Evolutionary conservation across 2,797 vertebrate genomes (phyloP), one percentile per base, ranked within the genome.

Genomic region (Gadopsis bispinosus): DNA sequence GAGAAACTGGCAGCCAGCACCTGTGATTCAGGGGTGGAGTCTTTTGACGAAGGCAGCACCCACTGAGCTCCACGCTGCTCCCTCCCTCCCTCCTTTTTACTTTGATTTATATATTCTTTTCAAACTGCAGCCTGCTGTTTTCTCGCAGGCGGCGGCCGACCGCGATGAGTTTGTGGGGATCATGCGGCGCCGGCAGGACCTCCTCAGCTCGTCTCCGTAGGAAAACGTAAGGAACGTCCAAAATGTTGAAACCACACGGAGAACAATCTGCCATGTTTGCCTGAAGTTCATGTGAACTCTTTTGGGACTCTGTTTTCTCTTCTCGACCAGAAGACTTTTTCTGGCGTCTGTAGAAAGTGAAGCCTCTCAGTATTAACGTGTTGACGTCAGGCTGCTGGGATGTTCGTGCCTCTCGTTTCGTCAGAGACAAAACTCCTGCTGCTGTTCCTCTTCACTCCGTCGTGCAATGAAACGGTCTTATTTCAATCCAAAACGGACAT

Each of bases 21-120:
- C 78, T 95, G 95, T 3, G 98, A 99, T 67, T 99, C 98, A 0
- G 98, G 98, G 70, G 97, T 98, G 91, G 97, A 98, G 90, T 99
- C 98, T 66, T 98, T 98, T 74, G 98, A 99, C 7, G 97, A 99
- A 93, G 96, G 96, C 88, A 96, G 95, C 91, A 89, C 93, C 87
- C 97, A 97, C 92, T 99, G 94, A 96, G 69, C 79, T 39, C 69
- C 43, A 33, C 63, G 0, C 3, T 19, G 6, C 68, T 20, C 37
- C 70, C 10, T 13, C 4, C 26, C 48, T 12, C 7, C 26, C 26
- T 26, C 26, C 26, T 26, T 5, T 51, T 17, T 59, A 54, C 48
- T 16, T 19, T 41, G 41, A 6, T 50, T 55, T 45, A n/a, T 12
- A 58, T 19, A 58, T 19, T 66, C 7, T 41, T 41, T 58, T 68